Percentiles rank a stretch among this genome's conserved stretches.
These are phyloP conservation scores for Ctenicera cuprea DNA, from an alignment of 2,888 invertebrate genomes.

Conservation along the genomic window DNA sequence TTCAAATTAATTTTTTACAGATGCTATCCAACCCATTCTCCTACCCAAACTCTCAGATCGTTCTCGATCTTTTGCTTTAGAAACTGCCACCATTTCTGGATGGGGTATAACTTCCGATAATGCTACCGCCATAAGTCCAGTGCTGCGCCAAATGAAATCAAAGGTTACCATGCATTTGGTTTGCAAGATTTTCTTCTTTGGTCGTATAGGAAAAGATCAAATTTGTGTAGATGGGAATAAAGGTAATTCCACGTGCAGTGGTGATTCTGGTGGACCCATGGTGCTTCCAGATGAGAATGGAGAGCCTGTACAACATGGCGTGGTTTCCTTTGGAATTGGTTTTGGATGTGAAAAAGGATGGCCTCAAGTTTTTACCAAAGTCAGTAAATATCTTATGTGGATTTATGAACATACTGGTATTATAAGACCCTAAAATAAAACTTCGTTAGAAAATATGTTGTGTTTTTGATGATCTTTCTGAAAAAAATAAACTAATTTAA, in stretches of 20 bases:
- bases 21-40: slow-evolving; percentile 50
- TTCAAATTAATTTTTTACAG: slow-evolving; percentile 40
- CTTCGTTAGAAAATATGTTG: not conserved
- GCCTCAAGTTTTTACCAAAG: slow-evolving; percentile 41
- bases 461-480: slow-evolving; percentile 2
- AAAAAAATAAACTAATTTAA: not conserved
- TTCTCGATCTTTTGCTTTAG: slow-evolving; percentile 67
- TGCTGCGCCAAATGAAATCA: slow-evolving; percentile 70
- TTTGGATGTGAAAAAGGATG: slow-evolving; percentile 35
- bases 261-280: slow-evolving; percentile 71
- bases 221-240: slow-evolving; percentile 72
- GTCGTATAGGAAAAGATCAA: slow-evolving; percentile 69
- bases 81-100: slow-evolving; percentile 70
- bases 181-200: slow-evolving; percentile 70
- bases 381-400: slow-evolving; percentile 40
- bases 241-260: slow-evolving; percentile 73
- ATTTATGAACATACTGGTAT: slow-evolving; percentile 46
- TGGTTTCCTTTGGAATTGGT: slow-evolving; percentile 33
- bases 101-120: slow-evolving; percentile 72
- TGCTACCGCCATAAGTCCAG: slow-evolving; percentile 68
- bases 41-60: slow-evolving; percentile 57
- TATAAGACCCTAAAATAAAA: not conserved
- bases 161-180: slow-evolving; percentile 71
- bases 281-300: slow-evolving; percentile 19
- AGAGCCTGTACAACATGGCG: slow-evolving; percentile 26